Evolutionary conservation across 2,797 vertebrate genomes (phyloP).

Genomic region (Coracias cyanogaster): DNA sequence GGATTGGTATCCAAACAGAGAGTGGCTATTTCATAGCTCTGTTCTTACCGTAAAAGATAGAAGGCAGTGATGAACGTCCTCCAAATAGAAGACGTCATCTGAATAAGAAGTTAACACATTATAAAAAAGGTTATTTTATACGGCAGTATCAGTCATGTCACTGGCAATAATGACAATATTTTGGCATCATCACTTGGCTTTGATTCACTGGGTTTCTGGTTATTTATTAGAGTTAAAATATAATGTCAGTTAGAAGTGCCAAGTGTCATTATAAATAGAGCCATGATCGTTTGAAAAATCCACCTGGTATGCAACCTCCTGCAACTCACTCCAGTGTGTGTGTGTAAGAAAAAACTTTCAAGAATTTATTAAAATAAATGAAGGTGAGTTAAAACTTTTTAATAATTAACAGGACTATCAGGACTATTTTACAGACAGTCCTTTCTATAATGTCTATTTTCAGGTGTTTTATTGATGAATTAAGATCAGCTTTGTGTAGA

Average conservation of each 20-base stretch:
- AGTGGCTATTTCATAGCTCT: not conserved
- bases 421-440: not conserved
- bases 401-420: not conserved
- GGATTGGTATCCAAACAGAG: not conserved
- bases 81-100: not conserved
- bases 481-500: not conserved
- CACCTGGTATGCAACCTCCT: not conserved
- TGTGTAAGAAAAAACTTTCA: not conserved
- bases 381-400: not conserved
- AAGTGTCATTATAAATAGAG: slow-evolving; percentile 45
- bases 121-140: slow-evolving; percentile 39
- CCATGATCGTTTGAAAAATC: not conserved
- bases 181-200: slow-evolving; percentile 11
- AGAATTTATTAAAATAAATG: not conserved
- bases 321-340: not conserved
- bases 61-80: not conserved
- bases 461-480: not conserved
- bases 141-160: not conserved
- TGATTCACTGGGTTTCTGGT: slow-evolving; percentile 1
- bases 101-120: slow-evolving; percentile 18
- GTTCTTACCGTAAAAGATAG: not conserved
- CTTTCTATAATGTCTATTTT: not conserved
- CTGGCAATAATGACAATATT: slow-evolving; percentile 11
- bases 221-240: slow-evolving; percentile 49
- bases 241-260: not conserved